phyloP scores from a whole-genome alignment of 2,797 vertebrate species.

The Acanthurus leucopareius region DNA sequence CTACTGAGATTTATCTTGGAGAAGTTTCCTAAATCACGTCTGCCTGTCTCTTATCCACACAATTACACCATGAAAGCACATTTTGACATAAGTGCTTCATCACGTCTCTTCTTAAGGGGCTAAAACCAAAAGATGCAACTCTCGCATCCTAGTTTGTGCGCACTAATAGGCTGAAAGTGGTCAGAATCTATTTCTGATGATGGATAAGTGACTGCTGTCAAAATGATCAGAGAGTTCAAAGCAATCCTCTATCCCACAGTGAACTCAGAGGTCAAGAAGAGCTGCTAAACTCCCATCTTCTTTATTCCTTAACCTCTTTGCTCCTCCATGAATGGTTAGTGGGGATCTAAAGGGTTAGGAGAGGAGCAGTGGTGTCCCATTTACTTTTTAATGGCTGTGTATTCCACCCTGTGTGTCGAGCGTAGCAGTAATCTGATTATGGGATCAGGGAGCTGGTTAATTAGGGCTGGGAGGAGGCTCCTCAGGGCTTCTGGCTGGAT shows the following conservation, averaged over 20 bases:
- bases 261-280: conserved; percentile 38
- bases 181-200: conserved; percentile 15
- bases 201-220: conserved; percentile 39
- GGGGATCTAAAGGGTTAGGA: conserved; percentile 34
- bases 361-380: conserved; percentile 36
- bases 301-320: conserved; percentile 33
- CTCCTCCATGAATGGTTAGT: conserved; percentile 65
- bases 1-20: conserved; percentile 60
- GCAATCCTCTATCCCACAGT: background rate
- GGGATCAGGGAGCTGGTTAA: conserved; percentile 69
- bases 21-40: conserved; percentile 67
- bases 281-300: conserved; percentile 28
- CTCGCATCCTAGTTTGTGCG: background rate
- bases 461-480: conserved; percentile 58
- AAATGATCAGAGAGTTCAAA: background rate
- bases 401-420: conserved; percentile 11
- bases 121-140: conserved; percentile 15
- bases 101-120: conserved; percentile 12
- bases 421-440: conserved; percentile 67
- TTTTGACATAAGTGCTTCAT: conserved; percentile 41
- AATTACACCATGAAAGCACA: conserved; percentile 35
- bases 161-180: conserved; percentile 17
- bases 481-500: conserved; percentile 38
- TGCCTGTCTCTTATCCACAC: conserved; percentile 59
- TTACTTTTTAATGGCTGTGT: conserved; percentile 53